Evolutionary conservation across 2,888 invertebrate genomes (phyloP).

Genomic region (Melinaea marsaeus): DNA sequence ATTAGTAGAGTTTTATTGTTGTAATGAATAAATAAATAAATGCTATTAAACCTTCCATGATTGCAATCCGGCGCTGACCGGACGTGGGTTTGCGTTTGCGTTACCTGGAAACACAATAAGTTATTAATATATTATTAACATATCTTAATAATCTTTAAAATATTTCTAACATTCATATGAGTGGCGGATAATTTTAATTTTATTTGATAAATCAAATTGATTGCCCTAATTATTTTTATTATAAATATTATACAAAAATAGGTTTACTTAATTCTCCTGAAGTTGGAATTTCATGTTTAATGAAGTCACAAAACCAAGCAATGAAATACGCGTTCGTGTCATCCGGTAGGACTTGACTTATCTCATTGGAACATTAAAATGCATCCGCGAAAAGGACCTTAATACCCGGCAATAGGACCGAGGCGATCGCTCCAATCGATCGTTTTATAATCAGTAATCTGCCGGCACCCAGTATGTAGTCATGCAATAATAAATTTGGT

Average conservation of each 20-base stretch:
- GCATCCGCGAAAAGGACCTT: constrained; percentile 13
- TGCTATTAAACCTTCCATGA: no score
- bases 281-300: constrained; percentile 19
- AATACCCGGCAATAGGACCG: constrained; percentile 16
- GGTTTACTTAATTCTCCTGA: background rate
- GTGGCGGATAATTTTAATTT: no score
- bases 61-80: no score
- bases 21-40: no score
- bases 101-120: no score
- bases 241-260: background rate
- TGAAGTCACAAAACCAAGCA: constrained; percentile 24
- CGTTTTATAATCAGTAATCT: constrained; percentile 26
- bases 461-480: constrained; percentile 30
- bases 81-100: no score
- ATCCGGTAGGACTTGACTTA: constrained; percentile 13
- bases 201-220: no score
- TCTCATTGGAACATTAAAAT: constrained; percentile 16
- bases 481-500: constrained; percentile 47
- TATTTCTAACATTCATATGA: no score
- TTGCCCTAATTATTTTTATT: background rate
- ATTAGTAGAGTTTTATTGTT: no score
- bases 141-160: no score
- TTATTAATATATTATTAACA: no score
- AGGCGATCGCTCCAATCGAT: constrained; percentile 16
- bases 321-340: constrained; percentile 17